Evolutionary conservation across 1,140 invertebrate species (phyloP), one percentile per base, ranked within the genome.

Genomic region (Trachymyrmex cornetzi): DNA sequence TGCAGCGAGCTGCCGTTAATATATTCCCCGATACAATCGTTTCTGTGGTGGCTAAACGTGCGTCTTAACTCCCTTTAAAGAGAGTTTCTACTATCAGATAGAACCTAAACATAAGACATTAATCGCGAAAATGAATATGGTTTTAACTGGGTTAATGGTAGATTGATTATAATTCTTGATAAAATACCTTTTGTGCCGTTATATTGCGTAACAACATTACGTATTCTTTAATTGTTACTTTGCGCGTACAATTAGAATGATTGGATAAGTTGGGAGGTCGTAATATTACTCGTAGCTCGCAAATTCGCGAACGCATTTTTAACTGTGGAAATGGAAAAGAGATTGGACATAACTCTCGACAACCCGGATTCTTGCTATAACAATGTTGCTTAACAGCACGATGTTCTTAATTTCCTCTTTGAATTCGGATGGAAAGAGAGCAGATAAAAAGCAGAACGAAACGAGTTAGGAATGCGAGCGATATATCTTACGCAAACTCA

Each of bases 401-500:
- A 30, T 22, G 19, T 48, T 50, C 30, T 67, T 22, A 34, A 80
- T 22, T 69, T 61, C 16, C 16, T 55, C 14, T 69, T 67, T 16
- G 27, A 55, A 69, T n/a, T 38, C 30, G 48, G 5, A 69, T 9
- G 48, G 14, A 22, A 66, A 24, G 27, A 22, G 48, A 16, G n/a
- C 48, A 14, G 48, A 55, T 69, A 67, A 27, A 69, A 69, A 80
- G n/a, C 14, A 5, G n/a, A 38, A 9, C 27, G 44, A 80, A 22
- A 4, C 22, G 64, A 69, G 48, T 24, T 50, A 30, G 61, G 59
- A 79, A 79, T 66, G 59, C n/a, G 38, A 66, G 27, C 77, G 44
- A 66, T 71, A 71, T 81, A 81, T 71, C 30, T 71, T 19, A 38
- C 59, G 77, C 19, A 14, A 48, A 77, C 38, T 44, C 19, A 19